These are phyloP conservation scores for Esox masquinongy DNA, from an alignment of 2,797 vertebrate species.

Conservation along the genomic window DNA sequence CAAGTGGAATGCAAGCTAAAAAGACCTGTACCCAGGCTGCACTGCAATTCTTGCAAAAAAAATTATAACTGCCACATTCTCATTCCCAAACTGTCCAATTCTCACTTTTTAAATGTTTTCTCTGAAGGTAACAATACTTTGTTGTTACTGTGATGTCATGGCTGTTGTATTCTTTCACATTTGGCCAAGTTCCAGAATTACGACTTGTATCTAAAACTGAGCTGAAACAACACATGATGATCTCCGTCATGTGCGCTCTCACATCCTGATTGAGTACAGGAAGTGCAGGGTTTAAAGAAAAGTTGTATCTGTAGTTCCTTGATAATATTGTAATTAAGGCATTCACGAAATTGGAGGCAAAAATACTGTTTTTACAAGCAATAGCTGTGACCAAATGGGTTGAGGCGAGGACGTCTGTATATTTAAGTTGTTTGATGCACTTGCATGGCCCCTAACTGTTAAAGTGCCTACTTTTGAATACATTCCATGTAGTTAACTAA, in stretches of 20 bases:
- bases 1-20: no score
- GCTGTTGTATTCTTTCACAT: neutral
- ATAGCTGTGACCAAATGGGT: constrained; percentile 78
- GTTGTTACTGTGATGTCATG: constrained; percentile 40
- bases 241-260: neutral
- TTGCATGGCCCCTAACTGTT: constrained; percentile 74
- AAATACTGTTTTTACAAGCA: constrained; percentile 57
- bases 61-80: constrained; percentile 67
- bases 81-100: constrained; percentile 50
- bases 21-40: no score
- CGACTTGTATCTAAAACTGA: constrained; percentile 17
- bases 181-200: neutral
- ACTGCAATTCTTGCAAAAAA: constrained; percentile 93
- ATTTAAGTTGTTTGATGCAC: constrained; percentile 64
- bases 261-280: constrained; percentile 29
- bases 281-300: constrained; percentile 19
- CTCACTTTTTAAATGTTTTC: constrained; percentile 28
- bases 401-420: constrained; percentile 57
- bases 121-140: constrained; percentile 56
- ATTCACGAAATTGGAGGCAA: constrained; percentile 13
- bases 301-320: constrained; percentile 15
- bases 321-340: constrained; percentile 29
- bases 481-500: constrained; percentile 89
- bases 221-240: constrained; percentile 13
- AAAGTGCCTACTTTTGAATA: constrained; percentile 89